Evolutionary conservation across 2,113 vertebrate species (phyloP).

Genomic region (Pangasianodon gigas): DNA sequence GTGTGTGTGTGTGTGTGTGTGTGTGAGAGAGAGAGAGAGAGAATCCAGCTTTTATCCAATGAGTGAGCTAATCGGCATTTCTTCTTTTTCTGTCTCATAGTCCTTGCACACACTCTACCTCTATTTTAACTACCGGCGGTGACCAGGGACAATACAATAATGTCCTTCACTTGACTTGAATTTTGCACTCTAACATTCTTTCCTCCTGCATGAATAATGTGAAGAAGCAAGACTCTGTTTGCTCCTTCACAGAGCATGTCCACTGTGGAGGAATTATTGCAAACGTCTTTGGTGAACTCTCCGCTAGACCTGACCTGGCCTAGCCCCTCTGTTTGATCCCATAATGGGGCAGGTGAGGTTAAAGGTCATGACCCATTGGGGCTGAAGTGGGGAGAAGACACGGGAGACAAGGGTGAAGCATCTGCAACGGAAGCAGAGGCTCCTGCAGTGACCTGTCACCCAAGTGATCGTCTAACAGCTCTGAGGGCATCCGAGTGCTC

Average conservation of each 20-base stretch:
- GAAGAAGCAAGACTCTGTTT: neutral
- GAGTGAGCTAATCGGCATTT: constrained; percentile 33
- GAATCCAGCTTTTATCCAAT: constrained; percentile 52
- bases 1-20: too few relatives aligned
- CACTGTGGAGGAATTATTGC: constrained; percentile 20
- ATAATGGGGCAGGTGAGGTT: constrained; percentile 44
- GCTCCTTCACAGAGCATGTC: constrained; percentile 4
- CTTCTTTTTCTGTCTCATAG: constrained; percentile 17
- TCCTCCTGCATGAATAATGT: neutral
- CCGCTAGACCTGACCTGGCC: constrained; percentile 32
- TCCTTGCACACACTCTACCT: constrained; percentile 25
- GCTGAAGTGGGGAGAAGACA: constrained; percentile 40
- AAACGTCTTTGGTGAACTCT: constrained; percentile 3
- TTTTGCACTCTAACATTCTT: neutral
- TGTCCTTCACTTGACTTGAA: neutral
- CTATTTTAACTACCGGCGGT: neutral
- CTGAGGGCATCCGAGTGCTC: constrained; percentile 46
- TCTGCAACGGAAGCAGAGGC: constrained; percentile 49
- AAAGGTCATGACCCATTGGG: constrained; percentile 38
- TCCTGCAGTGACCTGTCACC: constrained; percentile 53
- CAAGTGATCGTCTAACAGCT: constrained; percentile 54
- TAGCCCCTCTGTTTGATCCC: constrained; percentile 31
- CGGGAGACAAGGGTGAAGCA: constrained; percentile 43
- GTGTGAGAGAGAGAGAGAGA: neutral
- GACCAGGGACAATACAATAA: neutral